These are phyloP conservation scores for Synanthedon andrenaeformis DNA, from an alignment of 2,888 invertebrate genomes.

Conservation along the genomic window DNA sequence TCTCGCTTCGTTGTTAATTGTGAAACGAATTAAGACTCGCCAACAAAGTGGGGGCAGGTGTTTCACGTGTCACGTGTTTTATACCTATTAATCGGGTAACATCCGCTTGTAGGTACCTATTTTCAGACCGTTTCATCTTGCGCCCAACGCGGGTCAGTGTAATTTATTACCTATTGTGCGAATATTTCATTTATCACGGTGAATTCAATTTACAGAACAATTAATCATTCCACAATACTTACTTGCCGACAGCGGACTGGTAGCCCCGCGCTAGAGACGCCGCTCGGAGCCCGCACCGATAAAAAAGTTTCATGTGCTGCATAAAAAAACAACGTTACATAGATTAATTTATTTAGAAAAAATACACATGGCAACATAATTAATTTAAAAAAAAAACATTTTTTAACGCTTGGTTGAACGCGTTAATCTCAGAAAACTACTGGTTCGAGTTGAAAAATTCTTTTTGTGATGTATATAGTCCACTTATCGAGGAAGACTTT, in stretches of 20 bases:
- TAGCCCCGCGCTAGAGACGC: conserved; percentile 31
- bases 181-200: conserved; percentile 70
- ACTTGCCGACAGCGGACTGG: conserved; percentile 60
- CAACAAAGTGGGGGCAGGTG: conserved; percentile 45
- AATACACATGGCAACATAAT: neutral
- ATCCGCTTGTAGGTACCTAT: conserved; percentile 51
- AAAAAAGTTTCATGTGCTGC: conserved; percentile 33
- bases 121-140: conserved; percentile 63
- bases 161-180: conserved; percentile 71
- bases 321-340: conserved; percentile 21
- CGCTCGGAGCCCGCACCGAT: conserved; percentile 13
- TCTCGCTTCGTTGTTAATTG: conserved; percentile 7
- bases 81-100: conserved; percentile 47
- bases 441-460: no score
- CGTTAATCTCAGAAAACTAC: no score
- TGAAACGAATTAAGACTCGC: conserved; percentile 20
- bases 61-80: conserved; percentile 52
- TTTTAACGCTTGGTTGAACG: no score
- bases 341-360: conserved; percentile 1
- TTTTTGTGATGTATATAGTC: no score
- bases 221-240: conserved; percentile 69
- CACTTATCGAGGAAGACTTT: no score
- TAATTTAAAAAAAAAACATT: no score
- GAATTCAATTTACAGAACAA: conserved; percentile 70
- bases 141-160: conserved; percentile 60